A percentile compares a stretch with the other conserved stretches of the same genome.
Conservation (phyloP, 1,140 invertebrate species). For the Drosophila sucinea region DNA sequence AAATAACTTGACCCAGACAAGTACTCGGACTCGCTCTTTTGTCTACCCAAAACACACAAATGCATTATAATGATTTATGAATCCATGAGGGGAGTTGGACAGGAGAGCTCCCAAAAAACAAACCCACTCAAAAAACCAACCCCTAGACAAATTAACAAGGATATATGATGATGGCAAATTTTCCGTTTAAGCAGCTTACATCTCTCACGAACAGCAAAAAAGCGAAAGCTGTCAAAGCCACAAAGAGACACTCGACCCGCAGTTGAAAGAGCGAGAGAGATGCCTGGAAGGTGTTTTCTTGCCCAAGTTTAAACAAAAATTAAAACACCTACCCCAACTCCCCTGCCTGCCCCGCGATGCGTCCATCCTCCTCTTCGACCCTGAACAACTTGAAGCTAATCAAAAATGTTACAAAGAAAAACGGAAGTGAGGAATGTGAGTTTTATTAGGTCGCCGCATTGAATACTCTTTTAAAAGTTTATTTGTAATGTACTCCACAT, state of each 20-base stretch:
- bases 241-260: slow-evolving; percentile 69
- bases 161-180: slow-evolving; percentile 70
- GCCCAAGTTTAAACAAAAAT: slow-evolving; percentile 72
- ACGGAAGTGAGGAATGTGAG: background rate
- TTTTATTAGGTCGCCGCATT: background rate
- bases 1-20: slow-evolving; percentile 43
- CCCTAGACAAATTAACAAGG: slow-evolving; percentile 73
- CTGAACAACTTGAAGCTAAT: slow-evolving; percentile 62
- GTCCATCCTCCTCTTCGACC: slow-evolving; percentile 9
- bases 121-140: slow-evolving; percentile 42
- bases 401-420: slow-evolving; percentile 60
- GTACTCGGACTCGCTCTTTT: slow-evolving; percentile 44
- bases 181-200: slow-evolving; percentile 52
- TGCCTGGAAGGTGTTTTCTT: slow-evolving; percentile 66
- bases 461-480: slow-evolving; percentile 26
- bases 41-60: slow-evolving; percentile 43
- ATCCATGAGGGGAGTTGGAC: background rate
- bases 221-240: slow-evolving; percentile 76
- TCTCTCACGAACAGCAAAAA: slow-evolving; percentile 21
- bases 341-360: background rate
- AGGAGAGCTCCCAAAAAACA: background rate
- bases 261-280: slow-evolving; percentile 21
- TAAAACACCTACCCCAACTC: slow-evolving; percentile 56
- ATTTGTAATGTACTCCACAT: too few species aligned
- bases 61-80: slow-evolving; percentile 77